A percentile compares a stretch with the other conserved stretches of the same genome.
phyloP scores from a whole-genome alignment of 2,888 invertebrate species.

The Lissonota sp. region DNA sequence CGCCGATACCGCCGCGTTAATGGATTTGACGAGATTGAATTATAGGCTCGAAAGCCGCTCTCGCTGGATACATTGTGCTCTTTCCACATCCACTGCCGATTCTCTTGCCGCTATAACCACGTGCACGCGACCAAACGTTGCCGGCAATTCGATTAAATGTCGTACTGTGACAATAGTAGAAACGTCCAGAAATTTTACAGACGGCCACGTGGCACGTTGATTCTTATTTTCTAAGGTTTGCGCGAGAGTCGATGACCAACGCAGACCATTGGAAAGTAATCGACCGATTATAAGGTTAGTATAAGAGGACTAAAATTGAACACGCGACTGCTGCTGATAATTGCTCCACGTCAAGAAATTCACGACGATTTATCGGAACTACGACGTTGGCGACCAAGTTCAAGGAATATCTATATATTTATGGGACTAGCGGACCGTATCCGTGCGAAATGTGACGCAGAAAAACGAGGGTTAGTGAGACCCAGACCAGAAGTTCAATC shows the following conservation, averaged over 20 bases:
- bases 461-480: slow-evolving; percentile 32
- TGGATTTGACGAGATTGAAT: slow-evolving; percentile 66
- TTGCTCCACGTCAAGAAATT: slow-evolving; percentile 61
- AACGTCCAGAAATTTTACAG: slow-evolving; percentile 25
- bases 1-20: slow-evolving; percentile 52
- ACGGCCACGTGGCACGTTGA: slow-evolving; percentile 11
- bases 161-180: not conserved
- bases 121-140: not conserved
- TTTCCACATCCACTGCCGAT: not conserved
- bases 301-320: slow-evolving; percentile 35
- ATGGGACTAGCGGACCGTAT: not conserved
- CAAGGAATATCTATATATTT: slow-evolving; percentile 27
- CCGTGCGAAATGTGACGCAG: slow-evolving; percentile 23
- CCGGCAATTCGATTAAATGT: slow-evolving; percentile 14
- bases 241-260: slow-evolving; percentile 27
- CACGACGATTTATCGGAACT: slow-evolving; percentile 58
- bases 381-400: slow-evolving; percentile 24
- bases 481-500: slow-evolving; percentile 12
- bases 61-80: slow-evolving; percentile 34
- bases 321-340: slow-evolving; percentile 63
- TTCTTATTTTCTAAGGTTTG: slow-evolving; percentile 46
- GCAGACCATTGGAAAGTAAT: slow-evolving; percentile 61
- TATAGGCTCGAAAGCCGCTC: slow-evolving; percentile 40
- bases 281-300: slow-evolving; percentile 51
- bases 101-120: not conserved